phyloP scores from a whole-genome alignment of 2,113 vertebrate genomes.

The Paradisaea rubra region DNA sequence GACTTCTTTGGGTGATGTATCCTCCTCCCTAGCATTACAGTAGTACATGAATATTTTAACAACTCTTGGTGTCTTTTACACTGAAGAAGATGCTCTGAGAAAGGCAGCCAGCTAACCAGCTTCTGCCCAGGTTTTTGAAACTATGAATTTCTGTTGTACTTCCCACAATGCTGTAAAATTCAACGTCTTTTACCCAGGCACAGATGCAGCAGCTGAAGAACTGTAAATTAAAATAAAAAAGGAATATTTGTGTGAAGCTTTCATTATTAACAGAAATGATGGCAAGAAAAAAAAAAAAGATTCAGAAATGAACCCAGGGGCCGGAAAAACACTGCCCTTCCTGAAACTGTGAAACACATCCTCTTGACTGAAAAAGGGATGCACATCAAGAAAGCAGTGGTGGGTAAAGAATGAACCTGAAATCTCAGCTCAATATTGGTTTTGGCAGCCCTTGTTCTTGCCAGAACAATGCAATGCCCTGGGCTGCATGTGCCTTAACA shows the following conservation, averaged over 20 bases:
- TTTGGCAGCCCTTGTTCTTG: neutral
- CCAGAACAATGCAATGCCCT: slow-evolving; percentile 5
- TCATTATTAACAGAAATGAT: neutral
- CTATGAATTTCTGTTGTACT: fast-evolving
- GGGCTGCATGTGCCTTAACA: slow-evolving; percentile 12
- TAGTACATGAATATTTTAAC: slow-evolving; percentile 33
- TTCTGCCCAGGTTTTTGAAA: neutral
- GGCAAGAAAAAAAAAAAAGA: neutral
- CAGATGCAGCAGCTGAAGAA: neutral
- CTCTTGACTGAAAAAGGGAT: neutral
- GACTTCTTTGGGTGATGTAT: neutral
- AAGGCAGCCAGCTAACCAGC: neutral
- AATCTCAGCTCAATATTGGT: slow-evolving; percentile 3
- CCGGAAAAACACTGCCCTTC: neutral
- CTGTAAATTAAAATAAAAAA: neutral
- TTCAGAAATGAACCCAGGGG: neutral
- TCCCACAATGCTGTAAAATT: neutral
- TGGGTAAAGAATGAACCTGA: neutral
- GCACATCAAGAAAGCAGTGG: neutral
- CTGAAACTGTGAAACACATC: slow-evolving; percentile 40
- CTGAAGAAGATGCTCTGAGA: neutral
- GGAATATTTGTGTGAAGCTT: neutral
- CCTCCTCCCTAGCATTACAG: neutral
- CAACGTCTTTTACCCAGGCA: neutral
- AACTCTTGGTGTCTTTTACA: neutral